Percentiles rank a stretch among this genome's conserved stretches.
Evolutionary conservation across 2,888 invertebrate species (phyloP).

Genomic region (Alloscopus bannaensis): DNA sequence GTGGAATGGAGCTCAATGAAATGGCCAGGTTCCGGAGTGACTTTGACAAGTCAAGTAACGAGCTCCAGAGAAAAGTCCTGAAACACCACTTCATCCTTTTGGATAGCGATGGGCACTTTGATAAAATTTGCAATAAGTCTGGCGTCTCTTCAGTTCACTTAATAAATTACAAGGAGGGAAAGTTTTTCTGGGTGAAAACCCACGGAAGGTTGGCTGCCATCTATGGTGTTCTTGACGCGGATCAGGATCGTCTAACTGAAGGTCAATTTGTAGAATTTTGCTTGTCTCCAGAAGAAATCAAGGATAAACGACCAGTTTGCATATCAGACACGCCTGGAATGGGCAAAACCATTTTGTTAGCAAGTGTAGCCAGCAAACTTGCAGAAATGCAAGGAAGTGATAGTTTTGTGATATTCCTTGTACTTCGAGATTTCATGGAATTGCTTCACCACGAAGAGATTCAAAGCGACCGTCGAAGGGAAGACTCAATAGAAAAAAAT

Average conservation of each 20-base stretch:
- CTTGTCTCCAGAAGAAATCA: no score
- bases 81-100: neutral
- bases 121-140: slow-evolving; percentile 1
- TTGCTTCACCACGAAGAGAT: neutral
- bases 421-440: neutral
- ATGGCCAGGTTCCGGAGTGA: neutral
- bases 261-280: neutral
- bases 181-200: neutral
- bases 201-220: neutral
- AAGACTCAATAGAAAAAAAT: neutral
- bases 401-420: neutral
- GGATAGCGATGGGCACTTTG: neutral
- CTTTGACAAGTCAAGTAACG: neutral
- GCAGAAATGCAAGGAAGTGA: neutral
- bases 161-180: neutral
- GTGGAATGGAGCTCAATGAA: neutral
- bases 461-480: neutral
- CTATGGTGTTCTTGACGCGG: neutral
- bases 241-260: neutral
- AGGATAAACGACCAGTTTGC: neutral
- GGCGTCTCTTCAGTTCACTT: neutral
- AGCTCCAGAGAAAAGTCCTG: neutral
- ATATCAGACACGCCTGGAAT: slow-evolving; percentile 20
- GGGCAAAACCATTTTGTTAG: slow-evolving; percentile 19
- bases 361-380: neutral